Evolutionary conservation across 2,888 invertebrate genomes (phyloP), one percentile per base, ranked within the genome.

Genomic region (Dryomyza anilis): DNA sequence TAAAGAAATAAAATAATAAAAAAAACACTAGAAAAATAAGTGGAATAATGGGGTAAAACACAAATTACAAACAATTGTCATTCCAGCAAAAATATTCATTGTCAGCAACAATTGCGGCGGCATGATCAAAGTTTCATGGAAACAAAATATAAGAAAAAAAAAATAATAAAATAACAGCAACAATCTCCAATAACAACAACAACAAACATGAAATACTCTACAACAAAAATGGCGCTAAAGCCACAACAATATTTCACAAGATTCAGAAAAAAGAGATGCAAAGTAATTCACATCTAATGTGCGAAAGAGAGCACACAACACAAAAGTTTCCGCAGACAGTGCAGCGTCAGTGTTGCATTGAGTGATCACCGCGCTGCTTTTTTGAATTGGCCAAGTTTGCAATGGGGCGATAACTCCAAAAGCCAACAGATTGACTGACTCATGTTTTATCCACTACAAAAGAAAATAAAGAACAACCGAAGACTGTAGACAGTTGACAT

Each of bases 341-440:
- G 48, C 14, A 48, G 21, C 48, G 48, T 48, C 48, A 48, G 21
- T 14, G 30, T 8, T n/a, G n/a, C 8, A 23, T 16, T n/a, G 19
- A 30, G 53, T 30, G 53, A 30, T 30, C 29, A 8, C 29, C 30
- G n/a, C 59, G 67, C 69, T 69, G 68, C 67, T 67, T 67, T n/a
- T 66, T 67, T 67, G 66, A 68, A 70, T 70, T 70, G 65, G 70
- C 66, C 66, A 70, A 64, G 70, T 69, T 68, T 66, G 59, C 63
- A 55, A 68, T 66, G 69, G n/a, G 66, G 39, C 55, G 57, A 60
- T 57, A 64, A 66, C 62, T 63, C 53, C n/a, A 46, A 23, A 36
- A 23, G 61, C 33, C 66, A 65, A 68, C n/a, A n/a, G n/a, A n/a
- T n/a, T n/a, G n/a, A n/a, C n/a, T n/a, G n/a, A n/a, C n/a, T n/a